Evolutionary conservation across 2,797 vertebrate species (phyloP).

Genomic region (Danio tinwini): DNA sequence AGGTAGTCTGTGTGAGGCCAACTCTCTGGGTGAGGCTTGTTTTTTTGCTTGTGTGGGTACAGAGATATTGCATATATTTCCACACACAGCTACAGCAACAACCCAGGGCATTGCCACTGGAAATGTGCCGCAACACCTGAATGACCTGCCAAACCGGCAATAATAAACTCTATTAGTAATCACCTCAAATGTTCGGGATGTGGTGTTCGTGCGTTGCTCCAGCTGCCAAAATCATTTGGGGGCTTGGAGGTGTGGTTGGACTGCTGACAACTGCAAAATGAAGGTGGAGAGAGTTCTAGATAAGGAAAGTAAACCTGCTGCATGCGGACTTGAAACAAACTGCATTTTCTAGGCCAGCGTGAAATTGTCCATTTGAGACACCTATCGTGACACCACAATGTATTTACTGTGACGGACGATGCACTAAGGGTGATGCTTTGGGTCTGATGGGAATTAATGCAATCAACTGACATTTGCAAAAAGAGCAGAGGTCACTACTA

Average conservation of each 20-base stretch:
- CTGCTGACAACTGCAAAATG: slow-evolving; percentile 46
- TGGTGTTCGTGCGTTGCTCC: background rate
- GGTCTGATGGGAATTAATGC: slow-evolving; percentile 45
- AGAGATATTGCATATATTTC: slow-evolving; percentile 37
- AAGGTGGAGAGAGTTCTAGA: slow-evolving; percentile 34
- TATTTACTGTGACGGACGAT: slow-evolving; percentile 15
- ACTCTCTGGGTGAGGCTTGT: background rate
- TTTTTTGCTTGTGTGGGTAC: slow-evolving; percentile 14
- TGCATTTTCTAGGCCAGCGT: background rate
- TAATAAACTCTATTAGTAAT: slow-evolving; percentile 52
- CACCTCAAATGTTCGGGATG: slow-evolving; percentile 18
- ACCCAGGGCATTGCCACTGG: slow-evolving; percentile 35
- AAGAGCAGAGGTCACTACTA: slow-evolving; percentile 23
- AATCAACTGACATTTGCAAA: slow-evolving; percentile 40
- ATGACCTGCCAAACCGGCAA: slow-evolving; percentile 44
- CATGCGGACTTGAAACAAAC: slow-evolving; percentile 2
- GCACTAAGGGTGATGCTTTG: slow-evolving; percentile 20
- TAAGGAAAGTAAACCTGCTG: slow-evolving; percentile 49
- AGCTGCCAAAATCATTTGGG: slow-evolving; percentile 37
- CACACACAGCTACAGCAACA: slow-evolving; percentile 11
- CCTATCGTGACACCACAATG: slow-evolving; percentile 11
- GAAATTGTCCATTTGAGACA: slow-evolving; percentile 12
- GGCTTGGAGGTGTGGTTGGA: slow-evolving; percentile 43
- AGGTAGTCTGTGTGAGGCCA: slow-evolving; percentile 30
- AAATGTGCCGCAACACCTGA: slow-evolving; percentile 38